Evolutionary conservation across 2,888 invertebrate species (phyloP).

Genomic region (Macaria liturata): DNA sequence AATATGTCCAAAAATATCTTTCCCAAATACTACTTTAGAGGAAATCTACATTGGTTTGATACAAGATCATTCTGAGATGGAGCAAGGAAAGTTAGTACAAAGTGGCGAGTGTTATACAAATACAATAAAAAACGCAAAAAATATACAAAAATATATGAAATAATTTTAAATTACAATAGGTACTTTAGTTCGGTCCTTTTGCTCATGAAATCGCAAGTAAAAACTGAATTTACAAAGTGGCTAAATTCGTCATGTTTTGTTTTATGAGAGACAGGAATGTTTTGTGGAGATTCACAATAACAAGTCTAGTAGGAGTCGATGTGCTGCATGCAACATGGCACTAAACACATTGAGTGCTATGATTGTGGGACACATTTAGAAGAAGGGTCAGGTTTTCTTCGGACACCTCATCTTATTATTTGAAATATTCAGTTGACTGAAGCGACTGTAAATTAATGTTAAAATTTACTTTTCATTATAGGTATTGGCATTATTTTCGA

Average conservation of each 20-base stretch:
- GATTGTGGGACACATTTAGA: no score
- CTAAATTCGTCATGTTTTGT: slow-evolving; percentile 6
- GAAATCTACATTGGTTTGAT: slow-evolving; percentile 61
- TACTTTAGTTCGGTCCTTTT: neutral
- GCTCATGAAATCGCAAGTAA: neutral
- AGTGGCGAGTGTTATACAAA: slow-evolving; percentile 48
- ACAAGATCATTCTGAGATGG: slow-evolving; percentile 32
- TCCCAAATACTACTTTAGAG: slow-evolving; percentile 40
- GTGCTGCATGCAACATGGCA: no score
- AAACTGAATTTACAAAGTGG: slow-evolving; percentile 9
- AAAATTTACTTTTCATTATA: slow-evolving; percentile 42
- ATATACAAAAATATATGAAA: neutral
- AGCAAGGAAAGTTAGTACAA: slow-evolving; percentile 44
- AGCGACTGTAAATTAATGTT: slow-evolving; percentile 41
- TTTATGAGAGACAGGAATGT: slow-evolving; percentile 19
- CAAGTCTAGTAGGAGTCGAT: no score
- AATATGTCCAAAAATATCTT: slow-evolving; percentile 36
- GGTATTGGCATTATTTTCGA: slow-evolving; percentile 57
- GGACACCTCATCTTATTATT: slow-evolving; percentile 3
- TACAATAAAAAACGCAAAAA: slow-evolving; percentile 3
- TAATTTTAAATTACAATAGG: no score
- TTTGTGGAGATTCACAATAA: slow-evolving; percentile 4
- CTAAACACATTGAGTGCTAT: no score
- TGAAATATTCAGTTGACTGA: slow-evolving; percentile 41
- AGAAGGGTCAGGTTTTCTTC: neutral